Evolutionary conservation across 2,797 vertebrate species (phyloP), one percentile per base, ranked within the genome.

Genomic region (Paedocypris micromegethes): DNA sequence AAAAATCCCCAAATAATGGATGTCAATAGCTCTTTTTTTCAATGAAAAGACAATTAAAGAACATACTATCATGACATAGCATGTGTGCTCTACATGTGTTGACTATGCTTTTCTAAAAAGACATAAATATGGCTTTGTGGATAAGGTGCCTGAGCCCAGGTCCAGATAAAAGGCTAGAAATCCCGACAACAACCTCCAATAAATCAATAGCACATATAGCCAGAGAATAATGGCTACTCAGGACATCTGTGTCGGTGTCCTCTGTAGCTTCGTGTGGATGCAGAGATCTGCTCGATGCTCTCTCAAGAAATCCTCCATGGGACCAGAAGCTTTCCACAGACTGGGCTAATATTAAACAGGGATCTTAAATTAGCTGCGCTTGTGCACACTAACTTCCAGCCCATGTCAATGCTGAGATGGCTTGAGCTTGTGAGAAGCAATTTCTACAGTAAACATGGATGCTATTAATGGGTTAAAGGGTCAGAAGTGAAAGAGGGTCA

Each of bases 311-410:
- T 40, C 53, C 40, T 64, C 7, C 63, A 44, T 50, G 45, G 9
- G 23, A 70, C 64, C 41, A 70, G 59, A 23, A 57, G 53, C 47
- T 64, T 64, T 58, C 47, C 8, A 70, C 43, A 58, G 59, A 64
- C 41, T 64, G 63, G 60, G 46, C 53, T 50, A 45, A 58, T 9
- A 9, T 42, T 39, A 5, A 45, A 40, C n/a, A n/a, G n/a, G 38
- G 66, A 44, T 68, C 66, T 53, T 68, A 54, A 47, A 55, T 69
- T 69, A 69, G 37, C 43, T 37, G 47, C 47, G 58, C 47, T 68
- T 53, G 46, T 64, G 23, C 23, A 38, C 50, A 45, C 41, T 44
- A 1, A 44, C 6, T 39, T 64, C 23, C 41, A 51, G 9, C 44
- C 7, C 53, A 51, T 50, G 40, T 52, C 60, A 63, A 45, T 9